Evolutionary conservation across 1,140 invertebrate species (phyloP), one percentile per base, ranked within the genome.

Genomic region (Trachymyrmex septentrionalis): DNA sequence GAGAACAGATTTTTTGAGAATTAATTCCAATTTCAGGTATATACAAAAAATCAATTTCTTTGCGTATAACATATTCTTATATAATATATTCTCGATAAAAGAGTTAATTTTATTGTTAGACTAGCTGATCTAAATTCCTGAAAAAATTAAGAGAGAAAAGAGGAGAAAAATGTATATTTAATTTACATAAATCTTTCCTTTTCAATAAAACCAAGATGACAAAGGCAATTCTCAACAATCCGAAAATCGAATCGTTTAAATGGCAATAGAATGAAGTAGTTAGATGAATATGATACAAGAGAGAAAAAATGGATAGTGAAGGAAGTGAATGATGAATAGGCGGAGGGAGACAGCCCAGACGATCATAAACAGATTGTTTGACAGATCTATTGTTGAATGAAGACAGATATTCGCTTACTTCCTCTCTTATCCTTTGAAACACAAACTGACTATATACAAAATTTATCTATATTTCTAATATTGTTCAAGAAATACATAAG

Each of bases 221-320:
- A 61, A 76, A 50, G 34, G 55, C 69, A 69, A 59, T 75, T 64
- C 57, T 38, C 21, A 48, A 75, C 44, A 85, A 91, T 91, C 78
- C 78, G 27, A 57, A 92, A 90, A 91, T 90, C 88, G 85, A 85
- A 87, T 90, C 73, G 85, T 87, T 69, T 81, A 82, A 64, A 55
- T 73, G 30, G 27, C 50, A 81, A 81, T 89, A 88, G 89, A 88
- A 86, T 72, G 50, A 66, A 69, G 59, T 78, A 48, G 30, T 53
- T 50, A 38, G n/a, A 59, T 7, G 19, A 27, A 77, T 19, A 76
- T 53, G 38, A 82, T 72, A 73, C 24, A 12, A 53, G n/a, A n/a
- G 27, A 5, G 59, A 34, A 57, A 85, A 71, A 75, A 77, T 50
- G 10, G 30, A 73, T 48, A 27, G 21, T 14, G 30, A 38, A 57